These are phyloP conservation scores for Alligator sinensis DNA, from an alignment of 2,113 vertebrate genomes.

Conservation along the genomic window DNA sequence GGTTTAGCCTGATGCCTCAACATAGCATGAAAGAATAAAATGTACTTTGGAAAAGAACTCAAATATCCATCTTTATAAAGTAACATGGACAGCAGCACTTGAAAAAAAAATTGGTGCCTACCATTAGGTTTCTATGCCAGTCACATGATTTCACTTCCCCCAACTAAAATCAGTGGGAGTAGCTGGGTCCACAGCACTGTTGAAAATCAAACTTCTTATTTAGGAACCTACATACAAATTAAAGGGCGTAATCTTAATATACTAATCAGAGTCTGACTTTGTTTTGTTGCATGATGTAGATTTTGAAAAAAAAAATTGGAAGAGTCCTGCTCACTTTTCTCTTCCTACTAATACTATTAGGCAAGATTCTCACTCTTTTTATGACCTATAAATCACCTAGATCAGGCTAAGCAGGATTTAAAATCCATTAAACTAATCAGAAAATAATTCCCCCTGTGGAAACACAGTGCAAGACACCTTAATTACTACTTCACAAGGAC, in stretches of 20 bases:
- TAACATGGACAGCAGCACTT: not conserved
- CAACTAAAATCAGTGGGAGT: not conserved
- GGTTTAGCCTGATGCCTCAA: not conserved
- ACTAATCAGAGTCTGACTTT: not conserved
- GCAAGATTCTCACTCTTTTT: not conserved
- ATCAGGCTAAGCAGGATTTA: not conserved
- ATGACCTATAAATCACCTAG: not conserved
- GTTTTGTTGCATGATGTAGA: not conserved
- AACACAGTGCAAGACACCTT: not conserved
- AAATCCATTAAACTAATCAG: not conserved
- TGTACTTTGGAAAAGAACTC: not conserved
- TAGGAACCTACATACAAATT: not conserved
- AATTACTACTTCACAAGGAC: not conserved
- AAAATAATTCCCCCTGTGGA: not conserved
- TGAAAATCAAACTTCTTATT: not conserved
- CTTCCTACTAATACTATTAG: not conserved
- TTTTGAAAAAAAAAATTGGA: not conserved
- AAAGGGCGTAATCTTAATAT: not conserved
- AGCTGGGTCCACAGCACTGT: fast-evolving
- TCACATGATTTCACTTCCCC: not conserved
- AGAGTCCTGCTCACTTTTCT: not conserved
- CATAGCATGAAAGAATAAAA: not conserved
- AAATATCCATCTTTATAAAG: not conserved
- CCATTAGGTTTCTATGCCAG: not conserved
- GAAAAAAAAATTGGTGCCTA: not conserved